Percentiles rank a stretch among this genome's conserved stretches.
Conservation (phyloP, 2,888 invertebrate species). For the Tipula helvola region DNA sequence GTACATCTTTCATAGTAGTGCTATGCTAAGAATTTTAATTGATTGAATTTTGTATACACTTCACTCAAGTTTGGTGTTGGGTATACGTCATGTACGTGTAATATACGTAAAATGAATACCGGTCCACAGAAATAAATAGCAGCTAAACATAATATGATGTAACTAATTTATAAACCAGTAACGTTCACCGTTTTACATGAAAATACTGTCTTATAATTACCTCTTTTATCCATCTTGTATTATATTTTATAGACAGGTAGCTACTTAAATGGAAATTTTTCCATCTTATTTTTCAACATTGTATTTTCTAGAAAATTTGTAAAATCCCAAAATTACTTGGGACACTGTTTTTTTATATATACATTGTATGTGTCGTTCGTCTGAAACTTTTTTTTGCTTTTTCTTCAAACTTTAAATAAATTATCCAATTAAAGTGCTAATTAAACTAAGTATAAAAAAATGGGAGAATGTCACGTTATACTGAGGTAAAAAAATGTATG, state of each 20-base stretch:
- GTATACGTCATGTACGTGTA: neutral
- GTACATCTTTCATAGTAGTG: neutral
- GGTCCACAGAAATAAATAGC: neutral
- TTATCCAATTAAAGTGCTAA: conserved; percentile 4
- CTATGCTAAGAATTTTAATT: neutral
- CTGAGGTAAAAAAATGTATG: neutral
- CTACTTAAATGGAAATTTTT: neutral
- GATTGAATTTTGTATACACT: neutral
- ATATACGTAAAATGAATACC: neutral
- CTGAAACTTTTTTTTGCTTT: neutral
- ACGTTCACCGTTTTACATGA: neutral
- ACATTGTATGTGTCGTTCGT: neutral
- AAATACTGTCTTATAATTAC: neutral
- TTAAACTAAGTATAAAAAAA: neutral
- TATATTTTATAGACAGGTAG: neutral
- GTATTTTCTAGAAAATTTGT: neutral
- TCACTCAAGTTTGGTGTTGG: neutral
- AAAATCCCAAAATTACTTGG: neutral
- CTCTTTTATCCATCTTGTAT: neutral
- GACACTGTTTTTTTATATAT: neutral
- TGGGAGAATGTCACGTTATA: neutral
- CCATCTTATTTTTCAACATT: neutral
- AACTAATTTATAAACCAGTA: neutral
- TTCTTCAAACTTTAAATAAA: neutral
- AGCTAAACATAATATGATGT: neutral